phyloP scores from a whole-genome alignment of 2,888 invertebrate species.

The Patella depressa region DNA sequence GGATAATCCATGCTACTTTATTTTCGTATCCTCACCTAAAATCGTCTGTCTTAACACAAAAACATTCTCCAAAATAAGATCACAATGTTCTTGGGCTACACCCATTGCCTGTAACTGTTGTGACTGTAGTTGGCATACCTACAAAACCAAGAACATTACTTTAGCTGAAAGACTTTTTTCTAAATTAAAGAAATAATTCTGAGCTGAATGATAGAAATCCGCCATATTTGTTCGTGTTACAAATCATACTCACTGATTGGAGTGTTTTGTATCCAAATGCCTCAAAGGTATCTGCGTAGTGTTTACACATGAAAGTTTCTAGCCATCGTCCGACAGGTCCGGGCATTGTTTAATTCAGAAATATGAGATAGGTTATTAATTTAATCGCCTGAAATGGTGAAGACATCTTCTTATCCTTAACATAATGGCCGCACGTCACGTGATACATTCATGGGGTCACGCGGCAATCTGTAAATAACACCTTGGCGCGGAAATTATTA shows the following conservation, averaged over 20 bases:
- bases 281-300: slow-evolving; percentile 63
- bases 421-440: slow-evolving; percentile 68
- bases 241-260: slow-evolving; percentile 57
- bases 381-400: slow-evolving; percentile 32
- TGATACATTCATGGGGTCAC: slow-evolving; percentile 47
- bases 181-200: not conserved
- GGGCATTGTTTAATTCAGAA: slow-evolving; percentile 49
- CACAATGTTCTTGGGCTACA: slow-evolving; percentile 61
- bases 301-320: slow-evolving; percentile 66
- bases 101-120: slow-evolving; percentile 62
- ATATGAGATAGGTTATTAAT: slow-evolving; percentile 25
- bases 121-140: slow-evolving; percentile 63
- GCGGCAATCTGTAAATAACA: slow-evolving; percentile 13
- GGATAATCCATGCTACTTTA: no score
- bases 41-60: slow-evolving; percentile 61
- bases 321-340: slow-evolving; percentile 65
- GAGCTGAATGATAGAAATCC: not conserved
- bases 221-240: not conserved
- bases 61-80: slow-evolving; percentile 63
- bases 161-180: not conserved
- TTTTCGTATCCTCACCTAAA: slow-evolving; percentile 42
- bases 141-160: slow-evolving; percentile 35
- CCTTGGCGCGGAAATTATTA: not conserved
- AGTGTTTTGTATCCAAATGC: slow-evolving; percentile 65
- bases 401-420: slow-evolving; percentile 52